Evolutionary conservation across 2,797 vertebrate species (phyloP).

Genomic region (Scolopax bukidnonensis): DNA sequence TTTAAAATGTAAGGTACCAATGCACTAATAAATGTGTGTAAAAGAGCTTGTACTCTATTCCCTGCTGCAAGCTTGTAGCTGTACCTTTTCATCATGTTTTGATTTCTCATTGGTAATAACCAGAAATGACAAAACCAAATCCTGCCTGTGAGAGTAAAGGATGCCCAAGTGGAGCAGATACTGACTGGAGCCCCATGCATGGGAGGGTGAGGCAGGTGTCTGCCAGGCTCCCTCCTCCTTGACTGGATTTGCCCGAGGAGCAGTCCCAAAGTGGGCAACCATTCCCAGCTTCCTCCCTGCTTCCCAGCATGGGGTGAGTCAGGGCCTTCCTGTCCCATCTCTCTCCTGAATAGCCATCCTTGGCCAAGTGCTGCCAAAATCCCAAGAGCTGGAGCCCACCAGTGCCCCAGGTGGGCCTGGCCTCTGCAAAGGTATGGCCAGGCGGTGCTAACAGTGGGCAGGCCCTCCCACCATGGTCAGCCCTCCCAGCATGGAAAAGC

Average conservation of each 20-base stretch:
- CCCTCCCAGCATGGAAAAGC: not conserved
- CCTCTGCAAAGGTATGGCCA: not conserved
- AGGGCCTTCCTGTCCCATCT: not conserved
- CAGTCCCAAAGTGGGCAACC: not conserved
- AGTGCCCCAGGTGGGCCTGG: not conserved
- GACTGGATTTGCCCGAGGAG: not conserved
- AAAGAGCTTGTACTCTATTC: not conserved
- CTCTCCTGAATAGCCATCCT: not conserved
- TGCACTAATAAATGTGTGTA: not conserved
- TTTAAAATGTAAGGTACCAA: not conserved
- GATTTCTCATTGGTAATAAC: not conserved
- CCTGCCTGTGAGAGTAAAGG: not conserved
- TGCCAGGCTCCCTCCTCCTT: not conserved
- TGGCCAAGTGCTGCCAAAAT: not conserved
- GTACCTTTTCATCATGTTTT: slow-evolving; percentile 73
- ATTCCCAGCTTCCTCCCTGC: not conserved
- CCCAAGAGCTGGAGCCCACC: rapidly evolving
- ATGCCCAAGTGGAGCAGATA: rapidly evolving
- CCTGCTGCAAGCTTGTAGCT: not conserved
- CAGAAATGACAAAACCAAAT: not conserved
- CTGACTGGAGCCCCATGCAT: rapidly evolving
- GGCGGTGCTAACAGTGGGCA: not conserved
- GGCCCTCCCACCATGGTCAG: not conserved
- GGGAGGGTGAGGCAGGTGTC: not conserved
- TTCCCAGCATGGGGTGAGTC: not conserved